phyloP scores from a whole-genome alignment of 2,888 invertebrate species.

The Noctua janthe region DNA sequence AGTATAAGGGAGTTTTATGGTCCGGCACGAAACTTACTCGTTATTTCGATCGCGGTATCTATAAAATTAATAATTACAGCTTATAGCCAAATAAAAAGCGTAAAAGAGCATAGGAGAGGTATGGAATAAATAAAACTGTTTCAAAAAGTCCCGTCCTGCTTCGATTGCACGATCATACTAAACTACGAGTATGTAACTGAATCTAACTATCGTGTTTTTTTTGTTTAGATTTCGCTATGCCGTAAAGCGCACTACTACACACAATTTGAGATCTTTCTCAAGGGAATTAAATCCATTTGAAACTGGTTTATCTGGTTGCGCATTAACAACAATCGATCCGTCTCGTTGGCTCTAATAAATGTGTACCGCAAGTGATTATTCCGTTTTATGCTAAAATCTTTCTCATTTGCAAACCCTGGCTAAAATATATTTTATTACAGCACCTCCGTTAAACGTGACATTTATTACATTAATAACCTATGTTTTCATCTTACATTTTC shows the following conservation, averaged over 20 bases:
- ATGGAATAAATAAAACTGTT: slow-evolving; percentile 45
- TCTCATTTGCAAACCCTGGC: slow-evolving; percentile 40
- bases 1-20: not conserved
- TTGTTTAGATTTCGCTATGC: slow-evolving; percentile 56
- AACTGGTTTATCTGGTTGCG: slow-evolving; percentile 77
- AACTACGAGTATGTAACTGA: slow-evolving; percentile 47
- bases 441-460: slow-evolving; percentile 54
- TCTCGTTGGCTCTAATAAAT: slow-evolving; percentile 61
- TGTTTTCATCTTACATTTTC: slow-evolving; percentile 58
- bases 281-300: slow-evolving; percentile 67
- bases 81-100: slow-evolving; percentile 26
- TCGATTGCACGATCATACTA: slow-evolving; percentile 25
- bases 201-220: slow-evolving; percentile 13
- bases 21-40: not conserved
- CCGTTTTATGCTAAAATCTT: slow-evolving; percentile 37
- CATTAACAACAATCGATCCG: slow-evolving; percentile 69
- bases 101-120: slow-evolving; percentile 10
- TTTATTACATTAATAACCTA: slow-evolving; percentile 58
- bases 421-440: slow-evolving; percentile 46
- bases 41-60: not conserved
- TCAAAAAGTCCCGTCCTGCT: slow-evolving; percentile 34
- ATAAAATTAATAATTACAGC: slow-evolving; percentile 11
- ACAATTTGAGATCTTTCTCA: slow-evolving; percentile 72
- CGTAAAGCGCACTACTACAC: slow-evolving; percentile 62
- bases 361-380: slow-evolving; percentile 43